Conservation (phyloP, 1,140 invertebrate species). For the Tetragonula clypearis region DNA sequence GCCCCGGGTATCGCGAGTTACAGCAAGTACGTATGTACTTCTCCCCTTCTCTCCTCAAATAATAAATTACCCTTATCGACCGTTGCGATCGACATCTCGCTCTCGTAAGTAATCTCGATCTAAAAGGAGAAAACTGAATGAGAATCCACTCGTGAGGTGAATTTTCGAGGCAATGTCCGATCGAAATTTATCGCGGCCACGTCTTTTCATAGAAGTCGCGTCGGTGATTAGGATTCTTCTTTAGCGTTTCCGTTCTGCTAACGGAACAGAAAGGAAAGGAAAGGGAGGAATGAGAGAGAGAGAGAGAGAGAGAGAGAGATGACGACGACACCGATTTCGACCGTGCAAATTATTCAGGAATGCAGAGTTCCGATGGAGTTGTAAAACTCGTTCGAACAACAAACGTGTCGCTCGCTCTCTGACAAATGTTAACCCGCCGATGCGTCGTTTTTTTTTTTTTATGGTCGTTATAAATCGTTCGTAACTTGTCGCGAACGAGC, state of each 20-base stretch:
- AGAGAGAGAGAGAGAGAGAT: too few relatives aligned
- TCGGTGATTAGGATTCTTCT: constrained; percentile 1
- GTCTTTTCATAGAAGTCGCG: not conserved
- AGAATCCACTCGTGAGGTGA: not conserved
- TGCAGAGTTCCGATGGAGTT: constrained; percentile 11
- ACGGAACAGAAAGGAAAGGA: not conserved
- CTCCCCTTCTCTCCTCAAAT: constrained; percentile 19
- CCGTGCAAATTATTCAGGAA: constrained; percentile 16
- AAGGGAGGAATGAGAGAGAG: not conserved
- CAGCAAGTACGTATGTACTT: not conserved
- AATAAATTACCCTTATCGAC: constrained; percentile 44
- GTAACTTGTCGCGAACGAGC: not conserved
- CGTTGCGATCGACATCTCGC: constrained; percentile 9
- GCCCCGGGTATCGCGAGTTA: constrained; percentile 41
- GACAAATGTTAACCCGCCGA: constrained; percentile 44
- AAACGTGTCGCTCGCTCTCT: constrained; percentile 1
- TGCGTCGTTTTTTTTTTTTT: not conserved
- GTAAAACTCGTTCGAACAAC: not conserved
- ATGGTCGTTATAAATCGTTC: not conserved
- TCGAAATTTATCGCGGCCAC: constrained; percentile 2
- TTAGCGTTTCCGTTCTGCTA: not conserved
- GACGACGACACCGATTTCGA: not conserved
- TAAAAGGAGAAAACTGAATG: constrained; percentile 24
- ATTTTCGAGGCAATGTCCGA: constrained; percentile 16
- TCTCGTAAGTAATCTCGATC: constrained; percentile 21